Conservation (phyloP, 2,113 vertebrate genomes). For the Merops nubicus region DNA sequence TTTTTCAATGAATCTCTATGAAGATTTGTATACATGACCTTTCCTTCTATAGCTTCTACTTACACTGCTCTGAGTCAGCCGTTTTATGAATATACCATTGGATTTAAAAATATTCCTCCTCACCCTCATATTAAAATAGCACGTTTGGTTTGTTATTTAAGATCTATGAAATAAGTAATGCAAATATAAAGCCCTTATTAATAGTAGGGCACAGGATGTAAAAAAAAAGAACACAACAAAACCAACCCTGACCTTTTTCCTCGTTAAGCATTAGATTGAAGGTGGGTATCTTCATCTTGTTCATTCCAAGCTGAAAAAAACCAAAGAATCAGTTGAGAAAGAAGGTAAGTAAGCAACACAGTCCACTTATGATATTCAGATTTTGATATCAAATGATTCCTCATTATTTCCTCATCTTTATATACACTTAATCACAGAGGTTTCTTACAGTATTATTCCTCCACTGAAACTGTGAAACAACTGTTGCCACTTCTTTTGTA, state of each 20-base stretch:
- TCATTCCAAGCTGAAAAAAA: slow-evolving; percentile 54
- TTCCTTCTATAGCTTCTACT: neutral
- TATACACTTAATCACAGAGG: neutral
- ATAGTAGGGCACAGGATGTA: neutral
- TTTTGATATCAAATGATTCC: neutral
- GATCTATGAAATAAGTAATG: neutral
- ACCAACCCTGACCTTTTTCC: slow-evolving; percentile 53
- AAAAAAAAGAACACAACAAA: neutral
- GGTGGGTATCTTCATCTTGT: slow-evolving; percentile 43
- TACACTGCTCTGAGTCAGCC: neutral
- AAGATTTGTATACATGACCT: slow-evolving; percentile 6
- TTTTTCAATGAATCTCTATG: neutral
- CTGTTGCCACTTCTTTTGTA: neutral
- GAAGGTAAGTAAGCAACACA: neutral
- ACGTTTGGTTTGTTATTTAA: neutral
- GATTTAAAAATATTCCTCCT: neutral
- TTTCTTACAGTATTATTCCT: neutral
- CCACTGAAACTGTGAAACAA: neutral
- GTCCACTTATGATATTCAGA: accelerated
- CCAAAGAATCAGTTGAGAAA: neutral
- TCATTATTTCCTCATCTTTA: neutral
- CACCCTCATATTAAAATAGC: neutral
- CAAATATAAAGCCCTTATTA: neutral
- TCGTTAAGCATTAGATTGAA: slow-evolving; percentile 24
- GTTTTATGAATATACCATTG: neutral